Percentiles rank a stretch among this genome's conserved stretches.
Evolutionary conservation across 2,113 vertebrate species (phyloP).

Genomic region (Cariama cristata): DNA sequence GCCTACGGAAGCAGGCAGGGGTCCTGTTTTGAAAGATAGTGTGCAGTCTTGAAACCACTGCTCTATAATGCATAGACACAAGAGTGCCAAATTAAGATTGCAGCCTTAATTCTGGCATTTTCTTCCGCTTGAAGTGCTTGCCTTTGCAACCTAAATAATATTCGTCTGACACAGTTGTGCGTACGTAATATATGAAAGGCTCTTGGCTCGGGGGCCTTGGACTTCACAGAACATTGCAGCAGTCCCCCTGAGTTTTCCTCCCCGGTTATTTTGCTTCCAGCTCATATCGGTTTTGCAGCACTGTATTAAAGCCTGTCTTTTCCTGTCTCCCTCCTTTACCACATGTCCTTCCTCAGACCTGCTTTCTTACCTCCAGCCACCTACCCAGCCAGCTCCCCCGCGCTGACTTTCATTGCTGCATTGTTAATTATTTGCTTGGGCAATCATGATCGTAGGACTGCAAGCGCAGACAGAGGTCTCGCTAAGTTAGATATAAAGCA

Average conservation of each 20-base stretch:
- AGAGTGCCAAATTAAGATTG: conserved; percentile 19
- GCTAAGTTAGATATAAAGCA: not conserved
- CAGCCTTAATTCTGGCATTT: conserved; percentile 37
- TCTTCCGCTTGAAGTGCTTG: conserved; percentile 31
- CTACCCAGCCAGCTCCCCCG: not conserved
- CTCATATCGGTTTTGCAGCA: not conserved
- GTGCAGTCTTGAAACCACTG: not conserved
- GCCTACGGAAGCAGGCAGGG: not conserved
- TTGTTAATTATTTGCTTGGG: conserved; percentile 49
- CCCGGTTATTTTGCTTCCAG: not conserved
- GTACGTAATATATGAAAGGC: conserved; percentile 5
- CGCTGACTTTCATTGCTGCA: not conserved
- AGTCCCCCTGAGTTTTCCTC: conserved; percentile 27
- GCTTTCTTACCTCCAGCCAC: not conserved
- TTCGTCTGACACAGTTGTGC: not conserved
- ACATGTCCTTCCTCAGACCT: not conserved
- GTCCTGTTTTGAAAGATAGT: not conserved
- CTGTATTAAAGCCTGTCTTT: not conserved
- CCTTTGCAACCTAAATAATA: conserved; percentile 50
- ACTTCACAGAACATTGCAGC: conserved; percentile 46
- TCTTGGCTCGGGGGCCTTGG: conserved; percentile 11
- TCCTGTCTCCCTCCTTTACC: not conserved
- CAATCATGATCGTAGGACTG: not conserved
- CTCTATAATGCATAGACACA: not conserved
- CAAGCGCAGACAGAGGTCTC: not conserved